Evolutionary conservation across 53 echinoderm and acorn worm species (phyloP), one percentile per base, ranked within the genome.

Genomic region (Actinopyga echinites): DNA sequence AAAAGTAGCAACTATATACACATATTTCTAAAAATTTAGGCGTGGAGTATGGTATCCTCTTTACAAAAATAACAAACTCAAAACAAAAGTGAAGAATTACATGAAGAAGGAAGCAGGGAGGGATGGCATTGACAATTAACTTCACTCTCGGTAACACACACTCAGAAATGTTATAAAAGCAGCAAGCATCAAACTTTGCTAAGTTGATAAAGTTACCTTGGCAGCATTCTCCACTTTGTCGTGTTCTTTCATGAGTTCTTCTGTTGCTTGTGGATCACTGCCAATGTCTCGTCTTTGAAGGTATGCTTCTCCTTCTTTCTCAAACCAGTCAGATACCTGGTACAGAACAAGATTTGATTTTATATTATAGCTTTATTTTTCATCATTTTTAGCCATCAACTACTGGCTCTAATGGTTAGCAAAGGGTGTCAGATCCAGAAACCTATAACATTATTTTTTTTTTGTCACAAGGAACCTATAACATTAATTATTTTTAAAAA

Each of bases 261-360:
- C 87, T 33, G 94, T 95, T 28, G 86, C 92, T 33, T 86, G 74
- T 58, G 90, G 75, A 49, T 86, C 57, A 20, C 92, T 84, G 9
- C 99, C 99, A 31, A 99, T 88, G 73, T 99, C 93, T 65, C 85
- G 88, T 79, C 82, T 87, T 85, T 93, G 87, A 6, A 99, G 85
- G 83, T 94, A 92, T 20, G 83, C 89, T 59, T 95, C 94, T 28
- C 99, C 94, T 36, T 92, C 84, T 24, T 92, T 95, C 69, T 86
- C 86, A 79, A 99, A 92, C 99, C 94, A 99, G 55, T 92, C 89
- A 31, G 99, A 95, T 71, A 99, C 92, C 94, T 99, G 56, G 49
- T 52, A 4, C 10, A 53, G 28, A 54, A 54, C 0, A 75, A 54
- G 21, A 7, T n/a, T 0, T 73, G 83, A 21, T 20, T 23, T 32